These are phyloP conservation scores for Burhinus bistriatus DNA, from an alignment of 2,113 vertebrate genomes.

Conservation along the genomic window DNA sequence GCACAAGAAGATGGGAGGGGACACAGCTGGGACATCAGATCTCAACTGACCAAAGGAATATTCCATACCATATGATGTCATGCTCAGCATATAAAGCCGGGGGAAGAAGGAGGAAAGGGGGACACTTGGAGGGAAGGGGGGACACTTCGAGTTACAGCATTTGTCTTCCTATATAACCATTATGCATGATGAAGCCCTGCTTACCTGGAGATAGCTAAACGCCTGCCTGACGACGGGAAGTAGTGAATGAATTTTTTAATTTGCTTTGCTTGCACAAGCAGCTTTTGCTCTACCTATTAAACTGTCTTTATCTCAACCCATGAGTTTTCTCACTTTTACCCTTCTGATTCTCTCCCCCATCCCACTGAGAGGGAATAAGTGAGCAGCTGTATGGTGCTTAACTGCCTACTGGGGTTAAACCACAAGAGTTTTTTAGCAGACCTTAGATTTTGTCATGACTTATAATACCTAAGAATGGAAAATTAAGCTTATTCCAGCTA, in stretches of 20 bases:
- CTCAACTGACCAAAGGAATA: background rate
- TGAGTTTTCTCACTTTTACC: background rate
- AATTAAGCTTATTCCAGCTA: background rate
- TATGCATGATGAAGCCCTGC: rapidly evolving
- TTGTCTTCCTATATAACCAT: background rate
- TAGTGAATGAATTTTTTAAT: background rate
- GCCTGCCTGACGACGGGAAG: background rate
- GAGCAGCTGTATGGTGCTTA: background rate
- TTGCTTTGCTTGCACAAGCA: background rate
- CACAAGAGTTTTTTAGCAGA: background rate
- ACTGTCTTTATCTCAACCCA: background rate
- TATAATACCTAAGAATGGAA: background rate
- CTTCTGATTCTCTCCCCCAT: background rate
- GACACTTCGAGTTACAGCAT: rapidly evolving
- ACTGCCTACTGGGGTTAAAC: background rate
- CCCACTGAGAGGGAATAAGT: rapidly evolving
- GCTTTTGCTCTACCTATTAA: background rate
- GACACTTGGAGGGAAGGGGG: rapidly evolving
- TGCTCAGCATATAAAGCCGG: background rate
- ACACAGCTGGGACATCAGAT: background rate
- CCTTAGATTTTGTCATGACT: background rate
- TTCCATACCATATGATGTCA: background rate
- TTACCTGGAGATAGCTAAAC: background rate
- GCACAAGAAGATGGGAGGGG: background rate
- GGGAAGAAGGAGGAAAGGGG: background rate